Conservation (phyloP, 2,888 invertebrate genomes). For the Idaea aversata region DNA sequence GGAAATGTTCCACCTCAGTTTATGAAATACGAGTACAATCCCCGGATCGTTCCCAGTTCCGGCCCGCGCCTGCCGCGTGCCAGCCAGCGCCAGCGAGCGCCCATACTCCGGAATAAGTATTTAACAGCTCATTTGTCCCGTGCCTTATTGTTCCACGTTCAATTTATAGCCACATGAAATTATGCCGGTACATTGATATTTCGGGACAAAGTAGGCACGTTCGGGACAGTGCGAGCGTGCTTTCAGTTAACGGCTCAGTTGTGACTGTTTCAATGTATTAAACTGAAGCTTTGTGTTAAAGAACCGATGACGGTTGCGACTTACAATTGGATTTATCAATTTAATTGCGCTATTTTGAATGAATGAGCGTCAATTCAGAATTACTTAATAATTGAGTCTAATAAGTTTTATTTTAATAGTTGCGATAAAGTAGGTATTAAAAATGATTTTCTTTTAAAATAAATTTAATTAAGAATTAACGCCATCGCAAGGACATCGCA, state of each 20-base stretch:
- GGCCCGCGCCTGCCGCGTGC: neutral
- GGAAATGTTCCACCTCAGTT: neutral
- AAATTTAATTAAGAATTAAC: too few species aligned
- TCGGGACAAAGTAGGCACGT: slow-evolving; percentile 4
- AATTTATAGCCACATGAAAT: slow-evolving; percentile 21
- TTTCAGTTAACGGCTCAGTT: neutral
- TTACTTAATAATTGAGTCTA: neutral
- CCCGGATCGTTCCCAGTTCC: neutral
- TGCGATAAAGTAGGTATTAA: too few species aligned
- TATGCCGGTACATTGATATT: slow-evolving; percentile 17
- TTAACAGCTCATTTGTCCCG: slow-evolving; percentile 43
- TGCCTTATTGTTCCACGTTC: slow-evolving; percentile 33
- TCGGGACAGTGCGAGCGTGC: neutral
- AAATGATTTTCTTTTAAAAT: too few species aligned
- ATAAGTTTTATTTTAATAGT: neutral
- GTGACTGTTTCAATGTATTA: neutral
- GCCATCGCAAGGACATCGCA: too few species aligned
- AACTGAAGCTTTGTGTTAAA: neutral
- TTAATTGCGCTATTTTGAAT: neutral
- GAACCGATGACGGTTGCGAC: neutral
- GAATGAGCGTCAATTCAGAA: neutral
- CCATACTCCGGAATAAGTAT: slow-evolving; percentile 32
- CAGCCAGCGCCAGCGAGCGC: slow-evolving; percentile 3
- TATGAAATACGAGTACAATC: neutral
- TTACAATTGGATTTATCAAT: neutral